Base-by-base conservation (phyloP, 2,797 vertebrate species). In the Enteromius trimaculatus region DNA sequence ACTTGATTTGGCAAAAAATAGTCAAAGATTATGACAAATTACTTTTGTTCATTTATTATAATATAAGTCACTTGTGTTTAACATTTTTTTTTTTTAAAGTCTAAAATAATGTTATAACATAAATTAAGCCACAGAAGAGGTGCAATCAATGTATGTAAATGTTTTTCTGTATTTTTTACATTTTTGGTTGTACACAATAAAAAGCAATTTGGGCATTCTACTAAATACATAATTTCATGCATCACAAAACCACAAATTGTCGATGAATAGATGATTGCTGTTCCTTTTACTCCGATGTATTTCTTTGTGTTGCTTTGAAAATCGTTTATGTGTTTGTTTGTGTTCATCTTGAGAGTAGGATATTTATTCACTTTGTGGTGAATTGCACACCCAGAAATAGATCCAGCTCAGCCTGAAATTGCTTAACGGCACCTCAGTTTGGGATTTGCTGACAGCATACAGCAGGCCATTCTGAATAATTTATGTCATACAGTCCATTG, bases 401-500 rank as follows among this genome's bases (percentile, higher is more conserved):
- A 79, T 74, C 78, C 47, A 51, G 42, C 84, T 37, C 62, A 72
- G 80, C 74, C 68, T 78, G 79, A 85, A 83, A 78, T 70, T 42
- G 65, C 72, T 82, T 82, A 82, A 77, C 62, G 16, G 71, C 53
- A 77, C 66, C 66, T 85, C 68, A 82, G 74, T 78, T 81, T 64
- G 58, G 66, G 80, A 85, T 78, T 83, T 72, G 66, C 66, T 81
- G 72, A 71, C 79, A 84, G 78, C 49, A 53, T 81, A 78, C 53
- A 49, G 74, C 68, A 58, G 66, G 58, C 68, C 78, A 62, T 80
- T 81, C 72, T 81, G 78, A 81, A 83, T 85, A 85, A 87, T 87
- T 81, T 81, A 85, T 83, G 64, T 81, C 47, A 64, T 77, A 44
- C 44, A 74, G 80, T 78, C 68, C 80, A 78, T 85, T 79, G 84